Conservation (phyloP, 2,113 vertebrate genomes). For the Collichthys lucidus region DNA sequence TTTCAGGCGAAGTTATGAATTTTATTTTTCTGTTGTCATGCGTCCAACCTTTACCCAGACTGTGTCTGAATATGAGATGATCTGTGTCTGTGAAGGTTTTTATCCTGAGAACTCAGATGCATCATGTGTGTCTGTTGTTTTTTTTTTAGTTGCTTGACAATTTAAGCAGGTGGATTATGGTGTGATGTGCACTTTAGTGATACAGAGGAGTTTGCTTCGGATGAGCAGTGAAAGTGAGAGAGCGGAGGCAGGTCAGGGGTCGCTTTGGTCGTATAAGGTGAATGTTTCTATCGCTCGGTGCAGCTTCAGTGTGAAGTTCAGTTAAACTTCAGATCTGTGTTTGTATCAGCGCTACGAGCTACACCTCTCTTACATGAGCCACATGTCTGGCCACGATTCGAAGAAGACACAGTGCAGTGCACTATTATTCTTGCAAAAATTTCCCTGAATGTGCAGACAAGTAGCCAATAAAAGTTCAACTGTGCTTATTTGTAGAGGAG, state of each 20-base stretch:
- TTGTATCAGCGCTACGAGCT: neutral
- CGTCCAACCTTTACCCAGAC: neutral
- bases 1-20: neutral
- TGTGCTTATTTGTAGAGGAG: constrained; percentile 30
- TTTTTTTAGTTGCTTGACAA: neutral
- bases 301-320: neutral
- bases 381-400: neutral
- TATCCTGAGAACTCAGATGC: neutral
- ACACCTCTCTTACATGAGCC: neutral
- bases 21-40: neutral
- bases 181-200: neutral
- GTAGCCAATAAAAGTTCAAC: constrained; percentile 14
- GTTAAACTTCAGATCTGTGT: constrained; percentile 8
- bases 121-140: neutral
- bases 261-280: constrained; percentile 6
- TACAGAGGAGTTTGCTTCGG: constrained; percentile 11
- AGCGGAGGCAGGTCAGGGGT: constrained; percentile 2
- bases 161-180: neutral
- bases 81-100: neutral
- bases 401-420: constrained; percentile 3
- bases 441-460: constrained; percentile 20
- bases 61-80: neutral
- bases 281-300: neutral
- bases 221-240: constrained; percentile 14
- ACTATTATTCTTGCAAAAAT: neutral